These are phyloP conservation scores for Eunapius fragilis DNA, from an alignment of 37 sponge, comb jelly and placozoan genomes.

Conservation along the genomic window DNA sequence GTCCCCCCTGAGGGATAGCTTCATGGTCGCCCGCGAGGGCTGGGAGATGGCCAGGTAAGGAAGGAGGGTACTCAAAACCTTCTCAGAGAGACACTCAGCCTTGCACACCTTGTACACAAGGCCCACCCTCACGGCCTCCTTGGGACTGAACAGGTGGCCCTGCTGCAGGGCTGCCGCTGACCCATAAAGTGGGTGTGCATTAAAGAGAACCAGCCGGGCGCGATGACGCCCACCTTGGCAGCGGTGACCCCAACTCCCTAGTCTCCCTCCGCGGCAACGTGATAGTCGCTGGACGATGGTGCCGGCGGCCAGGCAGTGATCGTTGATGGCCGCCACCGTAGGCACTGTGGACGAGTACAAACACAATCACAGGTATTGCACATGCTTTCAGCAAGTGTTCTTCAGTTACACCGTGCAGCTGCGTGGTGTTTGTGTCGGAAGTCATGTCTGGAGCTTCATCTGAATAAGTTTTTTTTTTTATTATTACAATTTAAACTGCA, in stretches of 20 bases:
- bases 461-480: background rate
- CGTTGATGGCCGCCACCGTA: slow-evolving; percentile 80
- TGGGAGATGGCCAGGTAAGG: slow-evolving; percentile 30
- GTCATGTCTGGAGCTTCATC: too few relatives aligned
- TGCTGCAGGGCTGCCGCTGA: slow-evolving; percentile 31
- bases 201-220: slow-evolving; percentile 69
- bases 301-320: slow-evolving; percentile 83
- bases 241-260: slow-evolving; percentile 75
- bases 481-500: background rate
- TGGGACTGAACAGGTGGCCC: slow-evolving; percentile 46
- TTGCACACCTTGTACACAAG: slow-evolving; percentile 69
- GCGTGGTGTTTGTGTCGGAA: background rate
- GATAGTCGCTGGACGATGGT: slow-evolving; percentile 71
- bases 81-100: background rate
- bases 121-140: slow-evolving; percentile 54
- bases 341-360: slow-evolving; percentile 50
- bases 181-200: slow-evolving; percentile 59
- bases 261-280: slow-evolving; percentile 48
- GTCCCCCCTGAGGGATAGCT: slow-evolving; percentile 46
- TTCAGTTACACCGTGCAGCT: slow-evolving; percentile 16
- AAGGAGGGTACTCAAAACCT: background rate
- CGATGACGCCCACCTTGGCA: slow-evolving; percentile 64
- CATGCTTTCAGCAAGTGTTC: slow-evolving; percentile 45
- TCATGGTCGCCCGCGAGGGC: slow-evolving; percentile 41
- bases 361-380: slow-evolving; percentile 57